A percentile compares a stretch with the other conserved stretches of the same genome.
Conservation (phyloP, 2,797 vertebrate species). For the Balearica regulorum region DNA sequence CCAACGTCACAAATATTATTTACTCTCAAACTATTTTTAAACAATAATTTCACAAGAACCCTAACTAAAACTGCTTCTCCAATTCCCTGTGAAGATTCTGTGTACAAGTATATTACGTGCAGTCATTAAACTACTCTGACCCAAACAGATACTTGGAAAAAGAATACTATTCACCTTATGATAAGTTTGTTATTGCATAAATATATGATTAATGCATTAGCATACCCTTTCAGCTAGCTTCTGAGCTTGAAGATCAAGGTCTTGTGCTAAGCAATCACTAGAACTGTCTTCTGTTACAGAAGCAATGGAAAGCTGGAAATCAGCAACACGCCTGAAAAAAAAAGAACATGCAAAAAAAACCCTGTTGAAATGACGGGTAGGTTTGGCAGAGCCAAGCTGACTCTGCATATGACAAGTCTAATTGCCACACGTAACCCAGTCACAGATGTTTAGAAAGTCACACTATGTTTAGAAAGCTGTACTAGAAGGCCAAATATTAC, state of each 20-base stretch:
- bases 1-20: neutral
- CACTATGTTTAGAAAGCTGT: neutral
- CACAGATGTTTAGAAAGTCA: neutral
- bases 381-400: neutral
- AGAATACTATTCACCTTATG: neutral
- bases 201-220: neutral
- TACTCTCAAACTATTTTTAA: neutral
- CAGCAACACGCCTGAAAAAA: slow-evolving; percentile 74
- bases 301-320: slow-evolving; percentile 82
- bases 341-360: neutral
- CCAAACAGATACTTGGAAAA: neutral
- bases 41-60: neutral
- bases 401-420: neutral
- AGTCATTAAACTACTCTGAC: neutral
- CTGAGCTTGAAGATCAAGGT: slow-evolving; percentile 78
- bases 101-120: neutral
- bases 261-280: slow-evolving; percentile 45
- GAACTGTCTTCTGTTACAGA: slow-evolving; percentile 66
- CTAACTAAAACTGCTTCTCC: neutral
- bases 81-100: neutral
- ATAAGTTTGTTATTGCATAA: neutral
- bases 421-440: neutral
- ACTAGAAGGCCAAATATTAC: neutral
- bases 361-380: neutral
- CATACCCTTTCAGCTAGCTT: slow-evolving; percentile 81